Evolutionary conservation across 2,113 vertebrate genomes (phyloP), one percentile per base, ranked within the genome.

Genomic region (Cyanocitta stelleri): DNA sequence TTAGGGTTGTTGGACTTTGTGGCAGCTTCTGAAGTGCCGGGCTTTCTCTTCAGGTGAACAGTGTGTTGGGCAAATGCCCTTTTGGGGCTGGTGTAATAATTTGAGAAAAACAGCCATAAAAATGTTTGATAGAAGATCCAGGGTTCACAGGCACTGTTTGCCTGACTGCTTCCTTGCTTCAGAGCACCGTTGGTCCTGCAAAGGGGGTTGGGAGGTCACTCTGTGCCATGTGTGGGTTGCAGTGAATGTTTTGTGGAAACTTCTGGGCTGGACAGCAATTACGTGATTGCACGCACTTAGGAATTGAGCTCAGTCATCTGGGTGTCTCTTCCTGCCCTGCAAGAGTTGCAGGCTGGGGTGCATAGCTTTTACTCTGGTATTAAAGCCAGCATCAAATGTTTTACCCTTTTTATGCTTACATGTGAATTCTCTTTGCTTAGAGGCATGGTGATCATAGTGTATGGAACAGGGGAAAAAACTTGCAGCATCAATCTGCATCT

Each of bases 121-220:
- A 77, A 23, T 39, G 18, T 51, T 71, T 33, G n/a, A 2, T 48
- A 2, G 48, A 33, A 78, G n/a, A 39, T 24, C 3, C 11, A 9
- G 46, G 16, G 23, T 30, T 82, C 32, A 12, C 39, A n/a, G 51
- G 18, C n/a, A 4, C 49, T 49, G 39, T 27, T 62, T 66, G 52
- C 7, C 43, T 78, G 68, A 6, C 43, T 44, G 18, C 3, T 27
- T 63, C 54, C 39, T 79, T 17, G 35, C 66, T 67, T 68, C 39
- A 71, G 71, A 59, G 44, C 16, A 11, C 23, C 0, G 0, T 16
- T 82, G 0, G 0, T 37, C 75, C 86, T 75, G 32, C 0, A 0
- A 3, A 21, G 56, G 24, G 78, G 6, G 1, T 52, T 79, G 58
- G 49, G 71, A 80, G 21, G 46, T 30, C 26, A 2, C 37, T 49